Evolutionary conservation across 2,113 vertebrate species (phyloP).

Genomic region (Laticauda laticaudata): DNA sequence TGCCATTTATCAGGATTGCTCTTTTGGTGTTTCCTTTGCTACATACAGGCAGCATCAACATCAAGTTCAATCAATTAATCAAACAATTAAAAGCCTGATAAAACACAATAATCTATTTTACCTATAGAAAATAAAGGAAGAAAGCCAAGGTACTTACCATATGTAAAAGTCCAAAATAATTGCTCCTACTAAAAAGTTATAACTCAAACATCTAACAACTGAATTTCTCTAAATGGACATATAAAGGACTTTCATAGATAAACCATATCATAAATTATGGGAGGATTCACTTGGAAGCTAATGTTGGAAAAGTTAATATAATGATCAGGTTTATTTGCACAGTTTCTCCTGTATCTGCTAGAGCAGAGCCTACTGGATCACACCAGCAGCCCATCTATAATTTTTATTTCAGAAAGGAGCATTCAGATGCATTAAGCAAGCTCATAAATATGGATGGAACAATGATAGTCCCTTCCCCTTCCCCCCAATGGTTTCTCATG

Average conservation of each 20-base stretch:
- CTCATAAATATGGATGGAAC: neutral
- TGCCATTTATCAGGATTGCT: neutral
- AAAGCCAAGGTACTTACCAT: neutral
- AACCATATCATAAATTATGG: neutral
- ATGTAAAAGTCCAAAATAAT: neutral
- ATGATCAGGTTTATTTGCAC: neutral
- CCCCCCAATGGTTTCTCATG: neutral
- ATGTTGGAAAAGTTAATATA: neutral
- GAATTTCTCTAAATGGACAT: neutral
- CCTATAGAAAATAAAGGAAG: neutral
- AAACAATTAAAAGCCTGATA: neutral
- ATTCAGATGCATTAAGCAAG: neutral
- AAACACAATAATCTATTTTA: neutral
- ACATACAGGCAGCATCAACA: neutral
- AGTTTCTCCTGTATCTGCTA: neutral
- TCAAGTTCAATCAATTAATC: neutral
- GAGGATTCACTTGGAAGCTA: neutral
- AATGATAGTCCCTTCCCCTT: neutral
- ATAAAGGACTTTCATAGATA: neutral
- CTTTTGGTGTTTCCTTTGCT: neutral
- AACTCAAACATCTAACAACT: neutral
- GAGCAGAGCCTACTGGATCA: neutral
- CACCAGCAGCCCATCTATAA: neutral
- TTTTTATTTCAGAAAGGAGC: neutral
- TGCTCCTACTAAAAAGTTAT: neutral